Evolutionary conservation across 2,113 vertebrate species (phyloP), one percentile per base, ranked within the genome.

Genomic region (Hyperopisus bebe): DNA sequence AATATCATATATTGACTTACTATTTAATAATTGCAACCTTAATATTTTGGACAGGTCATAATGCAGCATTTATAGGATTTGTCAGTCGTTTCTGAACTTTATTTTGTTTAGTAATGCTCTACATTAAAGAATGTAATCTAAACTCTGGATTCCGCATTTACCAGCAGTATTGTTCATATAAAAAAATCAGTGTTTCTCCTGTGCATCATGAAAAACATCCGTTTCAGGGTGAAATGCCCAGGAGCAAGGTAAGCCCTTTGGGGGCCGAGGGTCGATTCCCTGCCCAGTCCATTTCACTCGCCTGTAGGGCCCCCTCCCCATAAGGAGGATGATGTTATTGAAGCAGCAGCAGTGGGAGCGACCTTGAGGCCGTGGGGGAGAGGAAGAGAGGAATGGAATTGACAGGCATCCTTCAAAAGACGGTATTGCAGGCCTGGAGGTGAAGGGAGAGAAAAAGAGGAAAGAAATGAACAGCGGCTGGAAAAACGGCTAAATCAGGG

Each of bases 301-400:
- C 31, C 2, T n/a, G 10, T 24, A 13, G 24, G 62, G 8, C 58
- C 31, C 11, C 21, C 13, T 42, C 13, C 31, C 35, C 15, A 42
- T 80, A 42, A 88, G 24, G 13, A 6, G 9, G 9, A 50, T 21
- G 3, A 46, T 42, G 58, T 83, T 13, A 51, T 77, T 48, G 74
- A 89, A 90, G 74, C 3, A 87, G 86, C 83, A 50, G n/a, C 2
- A 1, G 77, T 66, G 66, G 39, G 47, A 82, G 53, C 35, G 83
- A 89, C 88, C 90, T 91, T 89, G 66, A 77, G 27, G 5, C 58
- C 27, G n/a, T 24, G 55, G 50, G 87, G 24, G 39, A 27, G 31
- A 50, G 42, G 47, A 21, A 53, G 74, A 39, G 35, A 80, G 35
- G 42, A 10, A n/a, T 46, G 42, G 39, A 47, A 84, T 13, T 84